Evolutionary conservation across 2,113 vertebrate genomes (phyloP).

Genomic region (Gallinago jamesoni): DNA sequence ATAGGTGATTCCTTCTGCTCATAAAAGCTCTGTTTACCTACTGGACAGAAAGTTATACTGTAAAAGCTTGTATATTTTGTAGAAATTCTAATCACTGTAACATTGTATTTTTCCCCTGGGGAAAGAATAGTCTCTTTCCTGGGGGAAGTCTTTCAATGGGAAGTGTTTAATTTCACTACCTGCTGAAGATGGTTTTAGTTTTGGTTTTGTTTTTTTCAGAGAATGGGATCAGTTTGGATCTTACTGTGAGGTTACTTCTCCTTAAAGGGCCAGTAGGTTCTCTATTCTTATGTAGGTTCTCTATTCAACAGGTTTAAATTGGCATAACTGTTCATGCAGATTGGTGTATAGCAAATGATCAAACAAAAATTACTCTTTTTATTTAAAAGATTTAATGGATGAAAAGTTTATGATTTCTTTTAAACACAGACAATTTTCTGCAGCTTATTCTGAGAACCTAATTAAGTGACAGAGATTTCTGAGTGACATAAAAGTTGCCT

Average conservation of each 20-base stretch:
- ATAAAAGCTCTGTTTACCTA: neutral
- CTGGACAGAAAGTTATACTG: neutral
- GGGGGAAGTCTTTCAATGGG: neutral
- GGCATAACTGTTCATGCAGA: neutral
- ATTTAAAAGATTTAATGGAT: neutral
- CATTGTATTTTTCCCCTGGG: neutral
- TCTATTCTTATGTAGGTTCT: neutral
- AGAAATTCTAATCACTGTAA: neutral
- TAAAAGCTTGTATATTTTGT: neutral
- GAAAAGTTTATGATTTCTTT: neutral
- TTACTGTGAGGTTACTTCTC: neutral
- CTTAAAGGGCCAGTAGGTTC: neutral
- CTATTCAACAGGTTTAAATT: neutral
- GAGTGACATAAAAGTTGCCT: neutral
- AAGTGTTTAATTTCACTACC: neutral
- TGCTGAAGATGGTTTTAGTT: neutral
- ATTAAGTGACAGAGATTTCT: neutral
- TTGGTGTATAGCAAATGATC: neutral
- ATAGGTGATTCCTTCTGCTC: neutral
- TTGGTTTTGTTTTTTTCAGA: neutral
- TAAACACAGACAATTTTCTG: conserved; percentile 3
- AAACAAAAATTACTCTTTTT: neutral
- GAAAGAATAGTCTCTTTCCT: neutral
- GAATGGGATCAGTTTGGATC: neutral
- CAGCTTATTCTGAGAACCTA: conserved; percentile 20